Evolutionary conservation across 2,888 invertebrate species (phyloP), one percentile per base, ranked within the genome.

Genomic region (Pomacea canaliculata): DNA sequence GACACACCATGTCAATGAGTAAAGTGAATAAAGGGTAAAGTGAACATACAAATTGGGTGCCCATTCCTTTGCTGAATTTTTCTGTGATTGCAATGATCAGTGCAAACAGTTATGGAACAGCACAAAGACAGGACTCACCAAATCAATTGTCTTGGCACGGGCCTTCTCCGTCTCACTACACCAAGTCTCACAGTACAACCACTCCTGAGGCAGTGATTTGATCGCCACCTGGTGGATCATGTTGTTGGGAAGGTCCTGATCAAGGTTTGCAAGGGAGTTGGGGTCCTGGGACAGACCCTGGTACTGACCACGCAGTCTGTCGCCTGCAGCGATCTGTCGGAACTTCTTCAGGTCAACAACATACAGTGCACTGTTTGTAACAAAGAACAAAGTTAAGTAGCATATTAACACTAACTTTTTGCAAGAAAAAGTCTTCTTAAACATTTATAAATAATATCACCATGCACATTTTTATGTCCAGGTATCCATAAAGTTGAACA

Each of bases 111-210:
- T 37, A 37, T 5, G 37, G 37, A 37, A 37, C 37, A 37, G 37
- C 0, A 37, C 37, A 37, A 37, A 37, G 37, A 63, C n/a, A 7
- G 12, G 63, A 91, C 93, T 93, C 90, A 97, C 97, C 93, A 98
- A 93, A 93, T 98, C 98, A 85, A 99, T 99, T 73, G 99, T 99
- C 92, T 99, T 99, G 1, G 99, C 99, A 79, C 93, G 93, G 83
- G 93, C 92, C 90, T 99, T 97, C 46, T 91, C 93, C 83, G 97
- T 95, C 87, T 96, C 96, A 73, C 86, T 86, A 90, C 99, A 99
- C 99, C 99, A 99, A 0, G 99, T 99, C 92, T 99, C 99, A 91
- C 99, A 99, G 98, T 98, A 99, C 78, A 99, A 92, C 99, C 99
- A 99, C 90, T 99, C 99, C 90, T 99, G 99, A 0, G 99, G 99